These are phyloP conservation scores for Sphaerophoria rueppellii DNA, from an alignment of 2,888 invertebrate species.

Conservation along the genomic window DNA sequence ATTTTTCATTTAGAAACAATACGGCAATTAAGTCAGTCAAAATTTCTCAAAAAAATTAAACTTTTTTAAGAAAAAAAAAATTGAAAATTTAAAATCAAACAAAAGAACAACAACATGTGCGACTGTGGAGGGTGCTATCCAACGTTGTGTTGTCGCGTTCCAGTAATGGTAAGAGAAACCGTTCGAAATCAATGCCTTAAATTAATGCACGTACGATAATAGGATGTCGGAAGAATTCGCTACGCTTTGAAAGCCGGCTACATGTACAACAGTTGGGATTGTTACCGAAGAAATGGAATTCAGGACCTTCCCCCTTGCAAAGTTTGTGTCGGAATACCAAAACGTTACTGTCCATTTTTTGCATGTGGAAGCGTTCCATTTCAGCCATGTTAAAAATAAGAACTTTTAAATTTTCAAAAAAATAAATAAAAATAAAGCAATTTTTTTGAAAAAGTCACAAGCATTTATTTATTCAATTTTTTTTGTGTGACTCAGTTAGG, in stretches of 20 bases:
- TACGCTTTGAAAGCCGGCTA: conserved; percentile 28
- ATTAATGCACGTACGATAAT: neutral
- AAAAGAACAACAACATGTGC: no score
- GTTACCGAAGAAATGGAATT: conserved; percentile 53
- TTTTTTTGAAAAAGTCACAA: neutral
- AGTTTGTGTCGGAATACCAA: conserved; percentile 36
- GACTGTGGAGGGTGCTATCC: no score
- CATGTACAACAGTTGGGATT: conserved; percentile 55
- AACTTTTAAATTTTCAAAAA: neutral
- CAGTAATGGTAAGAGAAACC: no score
- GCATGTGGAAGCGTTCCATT: conserved; percentile 6
- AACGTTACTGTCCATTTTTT: conserved; percentile 26
- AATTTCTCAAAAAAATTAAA: no score
- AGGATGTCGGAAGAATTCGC: conserved; percentile 30
- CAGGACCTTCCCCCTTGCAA: conserved; percentile 53
- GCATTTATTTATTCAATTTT: conserved; percentile 4
- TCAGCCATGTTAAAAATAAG: conserved; percentile 22
- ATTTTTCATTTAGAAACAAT: no score
- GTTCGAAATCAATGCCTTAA: no score
- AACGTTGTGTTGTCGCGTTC: no score
- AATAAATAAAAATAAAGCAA: neutral
- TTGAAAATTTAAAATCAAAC: no score
- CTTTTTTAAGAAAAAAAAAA: no score
- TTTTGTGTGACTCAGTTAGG: neutral
- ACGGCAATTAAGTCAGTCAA: no score